Evolutionary conservation across 2,113 vertebrate genomes (phyloP).

Genomic region (Lasiurus cinereus): DNA sequence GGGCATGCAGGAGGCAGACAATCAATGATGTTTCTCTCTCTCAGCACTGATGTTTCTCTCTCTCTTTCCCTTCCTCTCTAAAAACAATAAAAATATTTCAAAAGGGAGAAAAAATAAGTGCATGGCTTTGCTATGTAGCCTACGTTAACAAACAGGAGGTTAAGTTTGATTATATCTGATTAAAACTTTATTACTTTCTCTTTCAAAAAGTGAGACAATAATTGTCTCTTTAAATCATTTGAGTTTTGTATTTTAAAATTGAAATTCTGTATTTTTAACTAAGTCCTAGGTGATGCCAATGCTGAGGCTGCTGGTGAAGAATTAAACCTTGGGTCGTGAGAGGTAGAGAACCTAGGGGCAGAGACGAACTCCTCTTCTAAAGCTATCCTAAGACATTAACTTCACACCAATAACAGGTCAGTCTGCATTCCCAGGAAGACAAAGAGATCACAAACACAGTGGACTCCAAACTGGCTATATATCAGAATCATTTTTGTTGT

Average conservation of each 20-base stretch:
- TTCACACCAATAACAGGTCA: not conserved
- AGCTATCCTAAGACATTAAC: not conserved
- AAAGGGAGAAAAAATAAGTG: not conserved
- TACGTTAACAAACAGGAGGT: not conserved
- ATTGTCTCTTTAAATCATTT: not conserved
- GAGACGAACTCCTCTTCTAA: not conserved
- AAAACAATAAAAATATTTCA: no score
- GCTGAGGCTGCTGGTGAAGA: not conserved
- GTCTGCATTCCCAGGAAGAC: not conserved
- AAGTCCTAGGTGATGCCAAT: not conserved
- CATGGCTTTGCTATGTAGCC: not conserved
- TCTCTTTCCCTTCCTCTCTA: no score
- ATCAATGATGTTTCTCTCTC: no score
- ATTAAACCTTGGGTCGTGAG: not conserved
- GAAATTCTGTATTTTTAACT: not conserved
- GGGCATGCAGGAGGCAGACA: no score
- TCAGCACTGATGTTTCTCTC: no score
- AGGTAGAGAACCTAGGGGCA: not conserved
- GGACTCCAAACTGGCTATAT: not conserved
- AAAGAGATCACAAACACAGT: not conserved
- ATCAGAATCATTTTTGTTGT: not conserved
- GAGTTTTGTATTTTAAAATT: conserved; percentile 5
- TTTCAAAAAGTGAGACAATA: conserved; percentile 23
- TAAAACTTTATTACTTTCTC: not conserved
- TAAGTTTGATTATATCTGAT: not conserved